Evolutionary conservation across 2,113 vertebrate species (phyloP).

Genomic region (Ammodytes dubius): DNA sequence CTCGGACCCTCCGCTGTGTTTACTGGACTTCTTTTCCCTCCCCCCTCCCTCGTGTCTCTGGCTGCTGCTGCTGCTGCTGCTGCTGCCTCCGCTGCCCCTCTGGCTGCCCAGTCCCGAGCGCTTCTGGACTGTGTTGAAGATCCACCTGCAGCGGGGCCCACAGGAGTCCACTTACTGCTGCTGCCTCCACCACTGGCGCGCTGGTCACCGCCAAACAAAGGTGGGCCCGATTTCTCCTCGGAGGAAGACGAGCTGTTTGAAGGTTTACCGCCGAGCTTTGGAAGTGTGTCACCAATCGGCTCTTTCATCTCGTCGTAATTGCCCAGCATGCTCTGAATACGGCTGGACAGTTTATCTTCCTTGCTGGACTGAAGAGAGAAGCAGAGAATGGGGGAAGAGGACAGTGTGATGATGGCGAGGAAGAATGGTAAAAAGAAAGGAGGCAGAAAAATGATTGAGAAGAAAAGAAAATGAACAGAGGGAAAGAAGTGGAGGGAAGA

Average conservation of each 20-base stretch:
- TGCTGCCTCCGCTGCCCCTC: constrained; percentile 79
- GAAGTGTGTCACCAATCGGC: constrained; percentile 91
- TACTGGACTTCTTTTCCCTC: constrained; percentile 91
- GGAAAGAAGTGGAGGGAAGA: constrained; percentile 5
- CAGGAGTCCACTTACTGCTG: constrained; percentile 96
- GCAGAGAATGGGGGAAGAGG: constrained; percentile 14
- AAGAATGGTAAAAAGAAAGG: background rate
- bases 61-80: constrained; percentile 81
- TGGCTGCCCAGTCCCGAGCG: constrained; percentile 87
- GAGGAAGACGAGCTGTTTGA: constrained; percentile 89
- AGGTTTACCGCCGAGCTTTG: constrained; percentile 91
- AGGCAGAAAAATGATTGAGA: background rate
- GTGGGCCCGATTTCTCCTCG: constrained; percentile 91
- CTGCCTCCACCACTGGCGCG: constrained; percentile 84
- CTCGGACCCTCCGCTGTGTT: constrained; percentile 90
- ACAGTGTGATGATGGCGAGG: background rate
- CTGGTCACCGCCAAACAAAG: constrained; percentile 91
- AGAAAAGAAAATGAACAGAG: constrained; percentile 30
- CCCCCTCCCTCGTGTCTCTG: constrained; percentile 92
- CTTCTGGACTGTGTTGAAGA: constrained; percentile 90
- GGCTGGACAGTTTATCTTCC: constrained; percentile 98
- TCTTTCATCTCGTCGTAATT: constrained; percentile 99
- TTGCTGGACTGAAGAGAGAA: constrained; percentile 90
- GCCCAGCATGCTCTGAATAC: constrained; percentile 99
- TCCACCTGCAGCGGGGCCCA: constrained; percentile 91